These are phyloP conservation scores for Nycticryphes semicollaris DNA, from an alignment of 2,113 vertebrate species.

Conservation along the genomic window DNA sequence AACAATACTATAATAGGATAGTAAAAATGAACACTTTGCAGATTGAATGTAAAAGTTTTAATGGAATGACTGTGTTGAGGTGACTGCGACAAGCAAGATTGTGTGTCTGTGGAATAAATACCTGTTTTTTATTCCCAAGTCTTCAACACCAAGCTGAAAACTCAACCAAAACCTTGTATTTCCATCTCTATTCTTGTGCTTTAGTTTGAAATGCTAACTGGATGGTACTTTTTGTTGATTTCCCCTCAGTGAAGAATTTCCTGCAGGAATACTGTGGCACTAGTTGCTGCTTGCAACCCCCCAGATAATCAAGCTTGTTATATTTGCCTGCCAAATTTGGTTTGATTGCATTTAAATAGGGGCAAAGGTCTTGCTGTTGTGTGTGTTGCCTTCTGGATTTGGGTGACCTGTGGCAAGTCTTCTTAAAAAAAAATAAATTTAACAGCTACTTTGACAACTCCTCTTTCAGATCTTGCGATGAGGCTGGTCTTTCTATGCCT, in stretches of 20 bases:
- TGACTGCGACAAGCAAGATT: neutral
- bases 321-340: neutral
- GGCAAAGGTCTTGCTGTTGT: neutral
- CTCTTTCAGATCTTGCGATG: neutral
- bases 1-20: neutral
- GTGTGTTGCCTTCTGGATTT: neutral
- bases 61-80: neutral
- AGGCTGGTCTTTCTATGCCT: neutral
- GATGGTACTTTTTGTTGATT: neutral
- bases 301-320: neutral
- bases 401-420: neutral
- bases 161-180: neutral
- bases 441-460: neutral
- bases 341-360: neutral
- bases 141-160: neutral
- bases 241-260: neutral
- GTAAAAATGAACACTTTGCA: neutral
- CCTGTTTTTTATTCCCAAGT: neutral
- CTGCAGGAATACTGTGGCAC: neutral
- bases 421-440: neutral
- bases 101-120: neutral
- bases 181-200: neutral
- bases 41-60: neutral
- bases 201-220: neutral
- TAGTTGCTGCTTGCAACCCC: neutral